Evolutionary conservation across 2,888 invertebrate species (phyloP), one percentile per base, ranked within the genome.

Genomic region (Idaea straminata): DNA sequence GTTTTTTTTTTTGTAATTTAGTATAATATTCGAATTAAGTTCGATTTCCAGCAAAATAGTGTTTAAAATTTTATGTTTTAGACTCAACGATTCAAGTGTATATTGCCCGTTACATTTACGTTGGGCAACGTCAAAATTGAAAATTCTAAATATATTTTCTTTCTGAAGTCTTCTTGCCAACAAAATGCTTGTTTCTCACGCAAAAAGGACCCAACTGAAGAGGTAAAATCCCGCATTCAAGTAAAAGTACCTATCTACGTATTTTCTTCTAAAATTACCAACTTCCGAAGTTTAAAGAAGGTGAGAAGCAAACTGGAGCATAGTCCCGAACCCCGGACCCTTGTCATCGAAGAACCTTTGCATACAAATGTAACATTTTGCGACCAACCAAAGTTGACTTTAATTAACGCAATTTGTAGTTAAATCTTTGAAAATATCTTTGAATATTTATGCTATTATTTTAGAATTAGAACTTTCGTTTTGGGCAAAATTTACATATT

Each of bases 361-460:
- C 47, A 47, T 47, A 47, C 47, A 47, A 47, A 47, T 47, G 47
- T 13, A 47, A 47, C 47, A 47, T 47, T 47, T 10, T 47, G 47
- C 47, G 47, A 47, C 47, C 47, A 47, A 47, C 47, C 13, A 47
- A 47, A 47, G 47, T 47, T 47, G 47, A 47, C 47, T 47, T 47
- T 47, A 47, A 47, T 47, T 47, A 47, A 47, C 47, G 47, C 47
- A 47, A 47, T 47, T 47, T 47, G 47, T 47, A 47, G 47, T 47
- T 47, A 47, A 47, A 47, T 47, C 47, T 47, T 47, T 47, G 47
- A 47, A 47, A 47, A 47, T 47, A 47, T 47, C 47, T 47, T 47
- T 47, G 47, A 13, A 25, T 25, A 25, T 25, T 25, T 25, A 25
- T 25, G 25, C 25, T 25, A 25, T 47, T 47, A 47, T 47, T 47